Evolutionary conservation across 2,888 invertebrate genomes (phyloP), one percentile per base, ranked within the genome.

Genomic region (Drosophila borealis): DNA sequence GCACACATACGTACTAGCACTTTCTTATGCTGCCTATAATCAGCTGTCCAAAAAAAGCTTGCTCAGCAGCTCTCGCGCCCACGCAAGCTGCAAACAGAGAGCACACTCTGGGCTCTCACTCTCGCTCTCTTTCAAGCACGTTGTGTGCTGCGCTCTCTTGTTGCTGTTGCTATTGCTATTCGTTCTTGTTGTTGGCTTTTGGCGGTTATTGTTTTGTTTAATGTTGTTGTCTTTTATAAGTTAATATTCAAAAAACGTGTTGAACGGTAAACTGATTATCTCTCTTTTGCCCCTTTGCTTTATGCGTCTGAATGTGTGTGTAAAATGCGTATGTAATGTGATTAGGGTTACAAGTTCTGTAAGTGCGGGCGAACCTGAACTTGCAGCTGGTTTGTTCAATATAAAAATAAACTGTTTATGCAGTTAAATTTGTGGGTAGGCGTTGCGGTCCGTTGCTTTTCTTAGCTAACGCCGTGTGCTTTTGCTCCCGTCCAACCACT

Each of bases 371-470:
- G 48, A 68, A 67, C 60, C 59, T 72, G 66, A 73, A 78, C 84
- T 78, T 87, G 81, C 85, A 87, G 75, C 84, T 87, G 67, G 45
- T 61, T 54, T 57, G 42, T 44, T 25, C 45, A 56, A 45, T 66
- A 76, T 53, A 81, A 70, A 88, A 83, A 83, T 85, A 81, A 88
- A 88, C 88, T 85, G 80, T 82, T 85, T 72, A 81, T 88, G 86
- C 83, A 85, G 77, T 81, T 82, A 73, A 68, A 54, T 60, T 51
- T 50, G 17, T 51, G 44, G 65, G 37, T 37, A 61, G 66, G 42
- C 37, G 60, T 42, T 42, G 39, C 25, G 19, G 13, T 1, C 33
- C 72, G 33, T 72, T 66, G 48, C 45, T 77, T 62, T 62, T 29
- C 62, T 62, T 75, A 37, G 75, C 63, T 45, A 48, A 42, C 50